Base-by-base conservation (phyloP, 1,140 invertebrate species). In the Cydia fagiglandana region DNA sequence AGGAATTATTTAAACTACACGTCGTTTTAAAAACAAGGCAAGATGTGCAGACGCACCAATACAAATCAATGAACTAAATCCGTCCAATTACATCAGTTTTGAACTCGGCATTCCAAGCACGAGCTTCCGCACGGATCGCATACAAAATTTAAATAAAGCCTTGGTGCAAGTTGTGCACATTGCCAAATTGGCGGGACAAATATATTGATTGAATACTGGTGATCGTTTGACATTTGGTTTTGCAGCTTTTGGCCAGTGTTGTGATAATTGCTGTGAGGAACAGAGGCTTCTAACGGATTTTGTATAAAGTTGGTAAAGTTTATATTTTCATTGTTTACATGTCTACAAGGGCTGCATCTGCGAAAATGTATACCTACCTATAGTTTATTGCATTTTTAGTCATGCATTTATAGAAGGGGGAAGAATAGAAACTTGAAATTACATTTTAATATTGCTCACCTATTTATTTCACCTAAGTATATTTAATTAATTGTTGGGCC, bases 181-280 rank as follows among this genome's bases (percentile, higher is more conserved):
- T 61, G 56, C 56, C 56, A 61, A 61, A 61, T 61, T 24, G 56
- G 20, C 56, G 15, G 9, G 56, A 61, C 56, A 61, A 61, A 61
- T 61, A 61, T 61, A 24, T 47, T 61, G 56, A 61, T 61, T 10
- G 24, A 24, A 24, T 20, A 61, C 15, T 17, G 15, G 50, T 53
- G 56, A 61, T 24, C 56, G 15, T 17, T 56, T 24, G 56, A 12
- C 56, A 61, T 61, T 61, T 47, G 0, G 45, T 15, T 47, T 47
- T 24, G 56, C 56, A 24, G 56, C 56, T 61, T 61, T 20, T 61
- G 20, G 20, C 56, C 20, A 61, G 56, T 61, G 56, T 12, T 24
- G 56, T 61, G 56, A 61, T 61, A 61, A 0, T 24, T 24, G 56
- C 2, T 10, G 17, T 61, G 56, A 20, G 56, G 20, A 61, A 7